phyloP scores from a whole-genome alignment of 2,797 vertebrate species.

The Artibeus jamaicensis region DNA sequence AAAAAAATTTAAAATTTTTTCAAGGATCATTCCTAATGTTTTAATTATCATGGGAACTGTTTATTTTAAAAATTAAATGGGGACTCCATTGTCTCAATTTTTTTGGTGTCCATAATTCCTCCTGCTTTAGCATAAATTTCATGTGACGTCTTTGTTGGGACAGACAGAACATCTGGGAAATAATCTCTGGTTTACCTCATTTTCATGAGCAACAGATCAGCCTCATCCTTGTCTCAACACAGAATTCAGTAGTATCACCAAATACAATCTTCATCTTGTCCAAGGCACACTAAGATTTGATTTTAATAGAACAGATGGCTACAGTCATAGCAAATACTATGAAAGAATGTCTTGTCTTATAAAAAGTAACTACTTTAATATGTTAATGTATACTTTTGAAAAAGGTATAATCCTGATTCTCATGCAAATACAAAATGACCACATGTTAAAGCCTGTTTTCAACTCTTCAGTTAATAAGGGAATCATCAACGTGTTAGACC shows the following conservation, averaged over 20 bases:
- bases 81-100: not conserved
- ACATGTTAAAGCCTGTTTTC: not conserved
- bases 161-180: not conserved
- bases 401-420: not conserved
- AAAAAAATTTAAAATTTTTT: not conserved
- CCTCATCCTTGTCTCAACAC: not conserved
- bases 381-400: not conserved
- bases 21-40: not conserved
- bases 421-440: not conserved
- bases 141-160: not conserved
- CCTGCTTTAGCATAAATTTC: not conserved
- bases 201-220: not conserved
- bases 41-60: not conserved
- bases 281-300: not conserved
- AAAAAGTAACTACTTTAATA: not conserved
- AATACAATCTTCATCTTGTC: not conserved
- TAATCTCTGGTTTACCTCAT: not conserved
- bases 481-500: not conserved
- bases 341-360: constrained; percentile 1
- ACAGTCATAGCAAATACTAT: not conserved
- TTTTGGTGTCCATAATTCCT: not conserved
- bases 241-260: not conserved
- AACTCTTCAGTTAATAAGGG: not conserved
- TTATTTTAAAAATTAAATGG: too few species aligned
- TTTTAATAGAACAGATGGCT: constrained; percentile 38